Percentiles rank a stretch among this genome's conserved stretches.
These are phyloP conservation scores for Gymnarchus niloticus DNA, from an alignment of 2,113 vertebrate genomes.

Conservation along the genomic window DNA sequence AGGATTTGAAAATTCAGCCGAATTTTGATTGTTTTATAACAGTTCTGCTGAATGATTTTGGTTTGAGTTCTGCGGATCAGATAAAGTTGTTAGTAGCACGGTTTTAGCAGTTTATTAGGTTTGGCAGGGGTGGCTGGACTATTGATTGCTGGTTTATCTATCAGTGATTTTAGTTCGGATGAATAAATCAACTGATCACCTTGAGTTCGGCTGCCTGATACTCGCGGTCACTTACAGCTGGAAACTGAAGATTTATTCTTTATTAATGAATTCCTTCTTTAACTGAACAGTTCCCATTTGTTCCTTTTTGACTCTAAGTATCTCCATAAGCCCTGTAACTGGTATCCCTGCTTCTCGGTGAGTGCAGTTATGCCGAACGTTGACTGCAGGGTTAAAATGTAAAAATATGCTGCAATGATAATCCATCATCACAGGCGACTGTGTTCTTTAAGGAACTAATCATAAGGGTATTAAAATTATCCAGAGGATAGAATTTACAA, in stretches of 20 bases:
- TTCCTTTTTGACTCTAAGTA: background rate
- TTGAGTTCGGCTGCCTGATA: too few relatives aligned
- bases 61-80: background rate
- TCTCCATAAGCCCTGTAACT: background rate
- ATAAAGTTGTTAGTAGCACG: background rate
- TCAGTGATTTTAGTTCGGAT: background rate
- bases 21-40: background rate
- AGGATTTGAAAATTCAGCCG: too few relatives aligned
- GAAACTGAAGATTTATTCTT: too few relatives aligned
- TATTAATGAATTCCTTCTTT: too few relatives aligned
- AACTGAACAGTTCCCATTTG: background rate
- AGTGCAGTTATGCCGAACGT: background rate
- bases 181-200: background rate
- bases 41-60: background rate
- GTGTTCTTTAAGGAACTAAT: slow-evolving; percentile 2
- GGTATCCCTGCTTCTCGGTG: background rate
- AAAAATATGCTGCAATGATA: slow-evolving; percentile 3
- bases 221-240: too few relatives aligned
- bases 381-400: background rate
- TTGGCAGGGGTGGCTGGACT: too few relatives aligned
- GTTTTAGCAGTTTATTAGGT: background rate
- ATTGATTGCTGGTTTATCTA: background rate
- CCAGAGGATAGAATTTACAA: background rate
- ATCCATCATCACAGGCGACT: background rate
- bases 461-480: slow-evolving; percentile 12